These are phyloP conservation scores for Columbina picui DNA, from an alignment of 2,113 vertebrate genomes.

Conservation along the genomic window DNA sequence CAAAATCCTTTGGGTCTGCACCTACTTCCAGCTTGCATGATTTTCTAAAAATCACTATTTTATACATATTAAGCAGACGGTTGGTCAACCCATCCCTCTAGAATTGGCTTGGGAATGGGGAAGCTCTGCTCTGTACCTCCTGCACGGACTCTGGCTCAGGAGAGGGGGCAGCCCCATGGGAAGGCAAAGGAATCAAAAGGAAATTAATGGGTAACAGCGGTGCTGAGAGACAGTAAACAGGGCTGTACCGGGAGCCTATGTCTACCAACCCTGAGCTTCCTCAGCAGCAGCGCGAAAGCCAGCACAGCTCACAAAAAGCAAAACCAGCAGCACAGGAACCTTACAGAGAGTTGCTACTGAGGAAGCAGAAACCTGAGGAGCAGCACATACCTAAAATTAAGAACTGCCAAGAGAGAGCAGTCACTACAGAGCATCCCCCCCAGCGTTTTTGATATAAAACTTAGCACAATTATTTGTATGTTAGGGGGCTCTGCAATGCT, in stretches of 20 bases:
- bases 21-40: background rate
- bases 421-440: background rate
- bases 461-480: background rate
- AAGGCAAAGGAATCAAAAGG: background rate
- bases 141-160: background rate
- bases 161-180: rapidly evolving
- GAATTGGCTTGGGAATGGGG: background rate
- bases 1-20: background rate
- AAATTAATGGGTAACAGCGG: background rate
- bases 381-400: background rate
- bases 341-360: background rate
- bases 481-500: background rate
- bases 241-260: background rate
- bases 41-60: background rate
- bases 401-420: rapidly evolving
- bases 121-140: background rate
- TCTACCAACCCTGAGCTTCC: background rate
- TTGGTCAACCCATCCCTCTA: background rate
- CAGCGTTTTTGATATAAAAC: background rate
- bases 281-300: background rate
- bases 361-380: background rate
- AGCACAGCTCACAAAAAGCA: background rate
- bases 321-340: background rate
- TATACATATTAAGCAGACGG: background rate
- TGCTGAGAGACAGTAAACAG: background rate